Evolutionary conservation across 2,113 vertebrate species (phyloP).

Genomic region (Scalopus aquaticus): DNA sequence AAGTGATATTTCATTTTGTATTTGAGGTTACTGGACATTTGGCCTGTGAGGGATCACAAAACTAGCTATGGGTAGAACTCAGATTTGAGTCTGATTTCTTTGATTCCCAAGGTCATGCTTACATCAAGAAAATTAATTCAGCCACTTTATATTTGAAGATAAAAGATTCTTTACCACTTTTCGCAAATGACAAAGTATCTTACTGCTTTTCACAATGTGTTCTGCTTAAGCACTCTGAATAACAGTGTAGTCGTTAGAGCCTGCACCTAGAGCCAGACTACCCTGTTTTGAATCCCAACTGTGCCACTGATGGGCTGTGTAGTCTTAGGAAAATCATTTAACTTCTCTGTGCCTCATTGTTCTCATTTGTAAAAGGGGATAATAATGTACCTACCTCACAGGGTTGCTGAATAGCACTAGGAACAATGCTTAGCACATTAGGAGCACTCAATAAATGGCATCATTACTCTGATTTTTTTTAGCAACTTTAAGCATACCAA

Average conservation of each 20-base stretch:
- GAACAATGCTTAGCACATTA: neutral
- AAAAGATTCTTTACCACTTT: slow-evolving; percentile 27
- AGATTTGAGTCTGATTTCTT: slow-evolving; percentile 29
- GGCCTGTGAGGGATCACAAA: neutral
- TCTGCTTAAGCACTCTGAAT: neutral
- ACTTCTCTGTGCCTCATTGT: neutral
- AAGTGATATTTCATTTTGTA: neutral
- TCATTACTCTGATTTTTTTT: slow-evolving; percentile 49
- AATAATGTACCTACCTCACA: neutral
- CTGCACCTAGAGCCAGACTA: neutral
- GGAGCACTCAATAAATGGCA: neutral
- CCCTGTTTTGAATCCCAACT: neutral
- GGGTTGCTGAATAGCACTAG: neutral
- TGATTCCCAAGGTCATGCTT: neutral
- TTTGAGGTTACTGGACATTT: neutral
- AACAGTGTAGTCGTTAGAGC: neutral
- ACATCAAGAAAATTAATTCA: slow-evolving; percentile 39
- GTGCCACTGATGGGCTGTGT: neutral
- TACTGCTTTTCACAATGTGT: slow-evolving; percentile 6
- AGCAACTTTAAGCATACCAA: slow-evolving; percentile 4
- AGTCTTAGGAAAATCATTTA: neutral
- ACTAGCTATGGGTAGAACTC: slow-evolving; percentile 26
- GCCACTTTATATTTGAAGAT: slow-evolving; percentile 12
- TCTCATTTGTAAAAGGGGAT: slow-evolving; percentile 9
- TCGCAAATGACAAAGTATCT: slow-evolving; percentile 35